Conservation (phyloP, 2,888 invertebrate species). For the Coelogynopora nodosa region DNA sequence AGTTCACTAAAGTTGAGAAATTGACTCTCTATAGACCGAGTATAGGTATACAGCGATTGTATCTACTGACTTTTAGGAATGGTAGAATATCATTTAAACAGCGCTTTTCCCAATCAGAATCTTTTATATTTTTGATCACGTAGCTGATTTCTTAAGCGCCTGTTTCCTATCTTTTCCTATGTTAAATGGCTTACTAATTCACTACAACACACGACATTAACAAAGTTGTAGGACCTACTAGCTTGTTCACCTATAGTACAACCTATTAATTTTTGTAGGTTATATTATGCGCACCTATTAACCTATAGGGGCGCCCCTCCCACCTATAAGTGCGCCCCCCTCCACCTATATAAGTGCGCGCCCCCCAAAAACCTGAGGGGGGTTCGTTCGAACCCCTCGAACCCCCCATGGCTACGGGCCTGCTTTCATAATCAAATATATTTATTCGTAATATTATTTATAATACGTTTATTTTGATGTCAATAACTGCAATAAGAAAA, state of each 20-base stretch:
- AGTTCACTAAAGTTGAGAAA: no score
- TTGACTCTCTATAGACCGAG: no score
- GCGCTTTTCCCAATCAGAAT: no score
- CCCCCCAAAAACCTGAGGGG: not conserved
- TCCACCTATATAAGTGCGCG: not conserved
- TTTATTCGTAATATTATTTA: no score
- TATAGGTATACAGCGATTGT: no score
- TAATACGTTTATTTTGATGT: no score
- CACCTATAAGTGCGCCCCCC: not conserved
- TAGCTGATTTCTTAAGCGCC: not conserved
- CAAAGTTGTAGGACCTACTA: not conserved
- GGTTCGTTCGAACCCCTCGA: not conserved
- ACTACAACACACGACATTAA: not conserved
- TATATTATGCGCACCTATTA: not conserved
- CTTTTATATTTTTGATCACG: no score
- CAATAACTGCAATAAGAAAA: no score
- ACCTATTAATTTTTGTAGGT: not conserved
- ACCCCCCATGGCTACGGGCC: not conserved
- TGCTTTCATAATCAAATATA: no score
- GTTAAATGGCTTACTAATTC: not conserved
- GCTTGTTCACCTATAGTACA: not conserved
- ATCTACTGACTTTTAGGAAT: no score
- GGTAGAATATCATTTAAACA: no score
- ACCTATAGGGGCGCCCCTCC: not conserved
- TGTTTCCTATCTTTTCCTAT: not conserved